A percentile compares a stretch with the other conserved stretches of the same genome.
phyloP scores from a whole-genome alignment of 2,888 invertebrate species.

The Aphodius granarius region DNA sequence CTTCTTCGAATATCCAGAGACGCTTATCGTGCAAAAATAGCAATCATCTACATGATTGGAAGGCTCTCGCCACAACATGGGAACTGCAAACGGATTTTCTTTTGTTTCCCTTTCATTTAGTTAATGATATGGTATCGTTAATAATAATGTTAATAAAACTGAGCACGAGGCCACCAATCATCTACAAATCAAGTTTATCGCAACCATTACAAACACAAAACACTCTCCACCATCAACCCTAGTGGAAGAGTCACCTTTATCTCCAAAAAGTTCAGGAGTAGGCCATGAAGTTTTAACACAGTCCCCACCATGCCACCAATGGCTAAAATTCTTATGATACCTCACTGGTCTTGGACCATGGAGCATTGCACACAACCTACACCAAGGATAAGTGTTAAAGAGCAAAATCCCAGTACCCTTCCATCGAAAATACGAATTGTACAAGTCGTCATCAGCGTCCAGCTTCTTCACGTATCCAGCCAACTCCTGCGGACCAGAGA shows the following conservation, averaged over 20 bases:
- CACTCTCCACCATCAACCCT: not conserved
- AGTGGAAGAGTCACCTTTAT: not conserved
- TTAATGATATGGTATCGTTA: too few species aligned
- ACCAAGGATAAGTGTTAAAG: slow-evolving; percentile 63
- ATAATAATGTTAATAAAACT: too few species aligned
- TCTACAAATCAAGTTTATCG: not conserved
- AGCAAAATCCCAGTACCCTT: slow-evolving; percentile 61
- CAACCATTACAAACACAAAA: not conserved
- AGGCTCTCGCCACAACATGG: too few species aligned
- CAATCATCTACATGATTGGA: too few species aligned
- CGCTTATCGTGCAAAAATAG: too few species aligned
- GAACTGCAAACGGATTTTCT: too few species aligned
- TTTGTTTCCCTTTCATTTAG: too few species aligned
- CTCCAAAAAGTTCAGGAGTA: not conserved
- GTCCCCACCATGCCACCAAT: slow-evolving; percentile 47
- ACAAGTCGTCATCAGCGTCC: not conserved
- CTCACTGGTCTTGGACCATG: not conserved
- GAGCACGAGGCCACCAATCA: too few species aligned
- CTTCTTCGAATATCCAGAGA: too few species aligned
- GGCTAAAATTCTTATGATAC: not conserved
- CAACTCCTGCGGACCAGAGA: not conserved
- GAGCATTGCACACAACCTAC: not conserved
- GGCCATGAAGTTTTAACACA: not conserved
- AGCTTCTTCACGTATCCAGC: not conserved
- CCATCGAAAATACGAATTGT: slow-evolving; percentile 4